Base-by-base conservation (phyloP, 2,888 invertebrate genomes). In the Argyresthia albistria region DNA sequence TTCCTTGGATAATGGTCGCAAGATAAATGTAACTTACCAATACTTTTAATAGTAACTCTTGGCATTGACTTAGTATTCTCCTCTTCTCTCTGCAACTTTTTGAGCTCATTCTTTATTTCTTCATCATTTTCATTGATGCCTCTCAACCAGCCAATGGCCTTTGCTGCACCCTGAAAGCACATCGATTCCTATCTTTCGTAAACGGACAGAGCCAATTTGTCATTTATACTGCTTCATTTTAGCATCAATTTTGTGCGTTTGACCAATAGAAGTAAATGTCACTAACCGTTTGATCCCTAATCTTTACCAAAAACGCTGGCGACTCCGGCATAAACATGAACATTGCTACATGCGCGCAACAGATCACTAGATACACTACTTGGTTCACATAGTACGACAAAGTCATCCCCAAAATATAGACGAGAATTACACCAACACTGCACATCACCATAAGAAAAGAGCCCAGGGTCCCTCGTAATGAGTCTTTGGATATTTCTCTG, bases 311-410 rank as follows among this genome's bases (percentile, higher is more conserved):
- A 48, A 58, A 56, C 14, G 54, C 55, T 8, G 60, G 60, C 7
- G 60, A 55, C 47, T 60, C 60, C 9, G 59, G 60, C 57, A 58
- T 59, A 8, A 50, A 50, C n/a, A 36, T 43, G 35, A 52, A 55
- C 9, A 46, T 10, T 12, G 51, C 25, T 4, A 55, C 14, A 36
- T 52, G 52, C n/a, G 46, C 14, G 15, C 52, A 12, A 8, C 49
- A 39, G 4, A 55, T 43, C 10, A 25, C 37, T 37, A 52, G 15
- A 39, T 45, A 55, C 4, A 52, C 35, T 14, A n/a, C 35, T 12
- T 51, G 46, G 25, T 42, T 52, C 37, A 14, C 8, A 12, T 16
- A 16, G 39, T 55, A 55, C 1, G 51, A n/a, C 16, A 55, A 35
- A 14, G 6, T 25, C 39, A 52, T 50, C 8, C 55, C 55, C 4